A percentile compares a stretch with the other conserved stretches of the same genome.
phyloP scores from a whole-genome alignment of 1,140 invertebrate genomes.

The Drosophila elegans region DNA sequence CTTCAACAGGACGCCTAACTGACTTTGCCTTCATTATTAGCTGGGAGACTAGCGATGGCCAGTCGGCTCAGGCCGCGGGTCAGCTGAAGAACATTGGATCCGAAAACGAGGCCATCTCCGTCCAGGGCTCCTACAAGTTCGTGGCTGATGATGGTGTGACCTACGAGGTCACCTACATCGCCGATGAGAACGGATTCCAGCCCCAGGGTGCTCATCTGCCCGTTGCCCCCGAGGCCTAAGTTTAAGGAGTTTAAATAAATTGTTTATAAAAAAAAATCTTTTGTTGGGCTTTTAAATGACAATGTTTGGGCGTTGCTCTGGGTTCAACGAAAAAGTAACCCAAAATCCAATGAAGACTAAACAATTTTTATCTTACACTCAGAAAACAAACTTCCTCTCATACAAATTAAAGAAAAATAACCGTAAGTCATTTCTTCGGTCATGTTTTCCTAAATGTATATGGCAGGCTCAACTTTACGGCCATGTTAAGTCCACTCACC shows the following conservation, averaged over 20 bases:
- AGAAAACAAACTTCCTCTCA: too few species aligned
- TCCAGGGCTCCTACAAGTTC: slow-evolving; percentile 44
- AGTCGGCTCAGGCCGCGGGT: slow-evolving; percentile 35
- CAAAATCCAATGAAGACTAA: too few species aligned
- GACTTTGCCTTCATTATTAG: slow-evolving; percentile 54
- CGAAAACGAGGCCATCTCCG: slow-evolving; percentile 50
- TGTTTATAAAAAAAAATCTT: slow-evolving; percentile 34
- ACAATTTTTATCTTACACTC: too few species aligned
- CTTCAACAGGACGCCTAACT: too few species aligned
- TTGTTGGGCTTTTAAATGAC: too few species aligned
- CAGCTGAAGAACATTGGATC: background rate
- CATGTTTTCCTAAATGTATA: too few species aligned
- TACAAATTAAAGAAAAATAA: too few species aligned
- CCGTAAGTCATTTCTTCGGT: too few species aligned
- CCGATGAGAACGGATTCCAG: slow-evolving; percentile 88
- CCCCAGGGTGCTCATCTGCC: slow-evolving; percentile 87
- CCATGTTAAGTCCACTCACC: too few species aligned
- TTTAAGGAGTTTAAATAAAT: slow-evolving; percentile 38
- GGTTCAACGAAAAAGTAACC: too few species aligned
- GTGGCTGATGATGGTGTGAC: slow-evolving; percentile 47
- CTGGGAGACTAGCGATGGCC: slow-evolving; percentile 89
- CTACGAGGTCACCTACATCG: slow-evolving; percentile 53
- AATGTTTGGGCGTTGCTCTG: too few species aligned
- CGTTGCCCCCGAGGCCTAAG: slow-evolving; percentile 46
- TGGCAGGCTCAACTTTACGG: too few species aligned